Conservation (phyloP, 2,113 vertebrate species). For the Labeo catla region DNA sequence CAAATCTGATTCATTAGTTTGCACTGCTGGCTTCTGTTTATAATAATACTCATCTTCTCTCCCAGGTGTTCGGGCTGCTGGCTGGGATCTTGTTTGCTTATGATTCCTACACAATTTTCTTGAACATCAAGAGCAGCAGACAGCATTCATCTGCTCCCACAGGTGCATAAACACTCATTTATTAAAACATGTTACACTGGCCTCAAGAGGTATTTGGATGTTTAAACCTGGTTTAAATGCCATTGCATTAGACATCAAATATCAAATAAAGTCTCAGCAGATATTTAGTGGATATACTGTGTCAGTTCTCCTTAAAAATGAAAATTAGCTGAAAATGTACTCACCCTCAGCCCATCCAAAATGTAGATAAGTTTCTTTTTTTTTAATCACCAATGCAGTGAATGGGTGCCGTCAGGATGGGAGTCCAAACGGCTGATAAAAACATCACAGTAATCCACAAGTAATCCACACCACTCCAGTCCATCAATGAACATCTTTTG, state of each 20-base stretch:
- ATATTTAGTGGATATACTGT: neutral
- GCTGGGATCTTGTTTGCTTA: slow-evolving; percentile 74
- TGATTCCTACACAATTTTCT: slow-evolving; percentile 71
- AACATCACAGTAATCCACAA: no score
- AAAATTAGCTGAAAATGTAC: neutral
- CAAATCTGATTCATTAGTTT: neutral
- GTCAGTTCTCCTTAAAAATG: neutral
- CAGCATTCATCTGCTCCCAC: slow-evolving; percentile 63
- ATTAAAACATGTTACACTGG: neutral
- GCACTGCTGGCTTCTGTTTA: neutral
- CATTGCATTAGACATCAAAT: neutral
- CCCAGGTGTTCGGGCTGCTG: slow-evolving; percentile 75
- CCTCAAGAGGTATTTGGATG: neutral
- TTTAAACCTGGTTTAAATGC: neutral
- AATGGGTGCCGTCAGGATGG: neutral
- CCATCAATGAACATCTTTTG: no score
- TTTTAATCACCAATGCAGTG: neutral
- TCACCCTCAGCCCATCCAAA: no score
- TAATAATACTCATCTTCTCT: slow-evolving; percentile 13
- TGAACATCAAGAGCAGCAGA: slow-evolving; percentile 59
- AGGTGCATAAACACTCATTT: slow-evolving; percentile 50
- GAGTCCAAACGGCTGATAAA: neutral
- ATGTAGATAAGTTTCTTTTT: no score
- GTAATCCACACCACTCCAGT: no score
- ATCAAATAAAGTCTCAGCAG: no score